Conservation (phyloP, 2,888 invertebrate species). For the Pollenia labialis region DNA sequence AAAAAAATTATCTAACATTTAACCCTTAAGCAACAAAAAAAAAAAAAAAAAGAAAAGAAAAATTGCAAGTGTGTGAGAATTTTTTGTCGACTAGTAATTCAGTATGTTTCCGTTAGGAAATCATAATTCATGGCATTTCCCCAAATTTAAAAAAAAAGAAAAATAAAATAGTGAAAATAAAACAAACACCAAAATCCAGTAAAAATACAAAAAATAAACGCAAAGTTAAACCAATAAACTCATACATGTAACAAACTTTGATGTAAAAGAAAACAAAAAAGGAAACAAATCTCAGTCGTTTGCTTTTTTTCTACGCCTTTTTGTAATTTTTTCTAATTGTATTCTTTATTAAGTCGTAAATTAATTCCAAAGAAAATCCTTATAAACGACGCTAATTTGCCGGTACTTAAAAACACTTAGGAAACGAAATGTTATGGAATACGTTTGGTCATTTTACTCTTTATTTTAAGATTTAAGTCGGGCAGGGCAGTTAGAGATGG, state of each 20-base stretch:
- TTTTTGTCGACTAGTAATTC: slow-evolving; percentile 72
- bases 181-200: slow-evolving; percentile 74
- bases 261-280: slow-evolving; percentile 53
- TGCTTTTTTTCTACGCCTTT: slow-evolving; percentile 36
- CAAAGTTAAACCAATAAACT: slow-evolving; percentile 61
- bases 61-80: slow-evolving; percentile 51
- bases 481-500: neutral
- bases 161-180: slow-evolving; percentile 70
- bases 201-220: slow-evolving; percentile 34
- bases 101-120: slow-evolving; percentile 82
- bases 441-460: slow-evolving; percentile 58
- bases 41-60: slow-evolving; percentile 7
- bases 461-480: slow-evolving; percentile 7
- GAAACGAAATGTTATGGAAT: slow-evolving; percentile 46
- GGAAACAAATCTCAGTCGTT: slow-evolving; percentile 73
- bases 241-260: slow-evolving; percentile 42
- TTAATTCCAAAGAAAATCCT: slow-evolving; percentile 76
- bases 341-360: slow-evolving; percentile 73
- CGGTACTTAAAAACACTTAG: slow-evolving; percentile 72
- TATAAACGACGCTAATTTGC: slow-evolving; percentile 78
- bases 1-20: slow-evolving; percentile 73
- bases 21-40: slow-evolving; percentile 78
- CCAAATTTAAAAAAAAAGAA: slow-evolving; percentile 68
- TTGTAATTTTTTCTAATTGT: slow-evolving; percentile 71
- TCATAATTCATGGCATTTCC: slow-evolving; percentile 80